Base-by-base conservation (phyloP, 2,797 vertebrate genomes). In the Monodelphis domestica region DNA sequence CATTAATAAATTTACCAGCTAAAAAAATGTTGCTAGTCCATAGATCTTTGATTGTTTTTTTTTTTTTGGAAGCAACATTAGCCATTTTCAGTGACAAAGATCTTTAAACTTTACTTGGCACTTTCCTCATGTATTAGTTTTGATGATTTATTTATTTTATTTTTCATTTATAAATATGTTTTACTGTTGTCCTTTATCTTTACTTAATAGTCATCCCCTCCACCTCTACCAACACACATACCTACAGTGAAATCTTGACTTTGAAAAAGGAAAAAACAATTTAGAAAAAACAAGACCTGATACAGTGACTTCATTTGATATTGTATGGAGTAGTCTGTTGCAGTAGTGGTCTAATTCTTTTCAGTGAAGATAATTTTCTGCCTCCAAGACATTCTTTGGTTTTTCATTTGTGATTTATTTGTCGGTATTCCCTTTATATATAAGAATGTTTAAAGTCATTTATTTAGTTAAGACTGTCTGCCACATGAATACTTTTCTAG, bases 381-480 rank as follows among this genome's bases (percentile, higher is more conserved):
- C n/a, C 12, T 63, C 12, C 12, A 63, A n/a, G 57, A n/a, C 4
- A 14, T 1, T n/a, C n/a, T n/a, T n/a, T n/a, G 0, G 1, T 63
- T 33, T 63, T 63, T 63, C 11, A 59, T 33, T 59, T 63, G 57
- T n/a, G 30, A 63, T 14, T 63, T 63, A 33, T n/a, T n/a, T 63
- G 57, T 33, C 57, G 63, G 4, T 63, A 63, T 63, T 63, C 33
- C 57, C 11, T 63, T 63, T 63, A 30, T 15, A 63, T 63, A 4
- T 15, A 63, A 14, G 10, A 63, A 63, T n/a, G n/a, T n/a, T n/a
- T n/a, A n/a, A n/a, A n/a, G n/a, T n/a, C n/a, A n/a, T n/a, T n/a
- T n/a, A n/a, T n/a, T n/a, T n/a, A n/a, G n/a, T n/a, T n/a, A n/a
- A n/a, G n/a, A n/a, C n/a, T n/a, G n/a, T 63, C 12, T 63, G 30